Evolutionary conservation across 2,888 invertebrate species (phyloP).

Genomic region (Druceiella hillmani): DNA sequence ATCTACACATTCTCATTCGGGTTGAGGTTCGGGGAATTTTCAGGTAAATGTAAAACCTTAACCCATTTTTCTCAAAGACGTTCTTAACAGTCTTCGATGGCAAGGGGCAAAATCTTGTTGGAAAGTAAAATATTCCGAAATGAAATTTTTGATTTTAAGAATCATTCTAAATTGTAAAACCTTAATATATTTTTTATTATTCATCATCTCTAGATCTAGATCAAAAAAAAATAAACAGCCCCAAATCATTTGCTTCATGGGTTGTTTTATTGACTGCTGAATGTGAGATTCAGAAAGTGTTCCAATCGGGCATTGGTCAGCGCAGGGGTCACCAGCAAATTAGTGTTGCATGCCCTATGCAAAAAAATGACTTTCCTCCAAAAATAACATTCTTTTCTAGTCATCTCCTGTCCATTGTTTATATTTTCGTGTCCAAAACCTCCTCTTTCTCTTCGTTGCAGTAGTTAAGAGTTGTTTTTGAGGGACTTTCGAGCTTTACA

Average conservation of each 20-base stretch:
- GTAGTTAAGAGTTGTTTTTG: background rate
- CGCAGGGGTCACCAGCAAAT: background rate
- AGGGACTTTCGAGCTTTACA: slow-evolving; percentile 2
- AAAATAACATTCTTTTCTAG: slow-evolving; percentile 2
- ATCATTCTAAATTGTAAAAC: too few relatives aligned
- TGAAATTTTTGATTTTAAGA: too few relatives aligned
- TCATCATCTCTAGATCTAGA: too few relatives aligned
- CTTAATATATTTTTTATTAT: too few relatives aligned
- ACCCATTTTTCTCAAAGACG: too few relatives aligned
- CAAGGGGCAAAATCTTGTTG: too few relatives aligned
- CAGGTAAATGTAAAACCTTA: too few relatives aligned
- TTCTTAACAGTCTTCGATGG: too few relatives aligned
- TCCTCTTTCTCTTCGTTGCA: slow-evolving; percentile 1
- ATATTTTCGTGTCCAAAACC: slow-evolving; percentile 2
- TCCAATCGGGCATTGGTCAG: too few relatives aligned
- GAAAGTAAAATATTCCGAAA: too few relatives aligned
- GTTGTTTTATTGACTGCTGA: background rate
- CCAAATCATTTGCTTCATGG: background rate
- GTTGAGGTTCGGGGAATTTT: too few relatives aligned
- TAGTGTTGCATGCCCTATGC: slow-evolving; percentile 1
- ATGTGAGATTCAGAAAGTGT: background rate
- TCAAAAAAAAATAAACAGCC: slow-evolving; percentile 1
- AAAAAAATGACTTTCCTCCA: slow-evolving; percentile 3
- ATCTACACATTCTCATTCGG: too few relatives aligned
- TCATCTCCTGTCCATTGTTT: background rate